Evolutionary conservation across 2,113 vertebrate genomes (phyloP), one percentile per base, ranked within the genome.

Genomic region (Cephalopholis sonnerati): DNA sequence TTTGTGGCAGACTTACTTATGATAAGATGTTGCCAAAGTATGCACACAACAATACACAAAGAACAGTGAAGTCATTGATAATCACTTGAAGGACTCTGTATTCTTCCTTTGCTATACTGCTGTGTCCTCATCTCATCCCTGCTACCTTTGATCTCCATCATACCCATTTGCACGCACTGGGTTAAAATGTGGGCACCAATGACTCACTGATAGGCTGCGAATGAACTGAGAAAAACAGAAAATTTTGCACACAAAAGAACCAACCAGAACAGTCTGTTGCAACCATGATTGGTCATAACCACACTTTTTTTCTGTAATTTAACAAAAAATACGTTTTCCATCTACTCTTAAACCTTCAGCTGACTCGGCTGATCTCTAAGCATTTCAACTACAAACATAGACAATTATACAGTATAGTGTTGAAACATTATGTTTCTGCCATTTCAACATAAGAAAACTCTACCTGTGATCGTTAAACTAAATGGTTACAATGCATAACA

Each of bases 231-330:
- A n/a, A 12, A 57, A 55, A 15, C 32, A 32, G 11, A 71, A 15
- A 18, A 46, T 50, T 65, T 67, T 80, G 17, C 50, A 65, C 25
- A 53, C 29, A 75, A 53, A 51, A 25, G 24, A 78, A 81, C 15
- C 27, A 24, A 69, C 48, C 9, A 44, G 44, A 69, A 61, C 24
- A 73, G 63, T 50, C 46, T 59, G 41, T 48, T 76, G 53, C 36
- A 68, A 57, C 54, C 32, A n/a, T 44, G 54, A 29, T 44, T 51
- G 17, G 5, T 20, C 46, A 67, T 46, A 71, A 81, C 27, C 58
- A 73, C 68, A 87, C 25, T 57, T 20, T 79, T 87, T 8, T 36
- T 87, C 59, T 87, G 67, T 48, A 4, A 29, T 68, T 12, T 5
- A 59, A 46, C 77, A 15, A 44, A 64, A 20, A 61, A 44, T 53